phyloP scores from a whole-genome alignment of 2,888 invertebrate genomes.

The Dynastes tityus region DNA sequence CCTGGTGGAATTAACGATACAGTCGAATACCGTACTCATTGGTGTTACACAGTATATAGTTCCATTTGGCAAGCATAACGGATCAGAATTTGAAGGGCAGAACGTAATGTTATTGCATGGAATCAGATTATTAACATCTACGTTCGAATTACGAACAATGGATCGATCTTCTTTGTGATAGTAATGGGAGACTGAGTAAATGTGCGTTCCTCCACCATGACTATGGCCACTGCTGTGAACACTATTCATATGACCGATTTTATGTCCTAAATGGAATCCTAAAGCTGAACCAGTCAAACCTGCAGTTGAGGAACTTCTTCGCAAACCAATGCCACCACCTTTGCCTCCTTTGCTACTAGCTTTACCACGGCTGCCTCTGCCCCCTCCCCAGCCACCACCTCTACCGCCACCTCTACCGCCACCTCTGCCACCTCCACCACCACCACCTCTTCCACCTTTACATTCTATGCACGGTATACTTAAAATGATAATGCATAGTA shows the following conservation, averaged over 20 bases:
- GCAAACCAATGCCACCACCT: too few relatives aligned
- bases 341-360: too few relatives aligned
- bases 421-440: too few relatives aligned
- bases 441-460: too few relatives aligned
- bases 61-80: slow-evolving; percentile 5
- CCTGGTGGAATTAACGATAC: too few relatives aligned
- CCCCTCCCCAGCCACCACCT: too few relatives aligned
- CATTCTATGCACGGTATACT: too few relatives aligned
- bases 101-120: slow-evolving; percentile 4
- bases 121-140: not conserved
- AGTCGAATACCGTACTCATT: not conserved
- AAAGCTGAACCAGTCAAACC: slow-evolving; percentile 6
- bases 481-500: too few relatives aligned
- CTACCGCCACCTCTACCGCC: too few relatives aligned
- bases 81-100: slow-evolving; percentile 19
- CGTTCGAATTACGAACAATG: not conserved
- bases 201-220: not conserved
- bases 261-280: slow-evolving; percentile 7
- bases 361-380: too few relatives aligned
- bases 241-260: not conserved
- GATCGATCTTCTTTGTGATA: not conserved
- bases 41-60: slow-evolving; percentile 14
- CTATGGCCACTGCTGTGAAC: not conserved
- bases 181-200: not conserved
- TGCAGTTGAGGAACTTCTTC: not conserved